Evolutionary conservation across 2,797 vertebrate species (phyloP), one percentile per base, ranked within the genome.

Genomic region (Poecilia picta): DNA sequence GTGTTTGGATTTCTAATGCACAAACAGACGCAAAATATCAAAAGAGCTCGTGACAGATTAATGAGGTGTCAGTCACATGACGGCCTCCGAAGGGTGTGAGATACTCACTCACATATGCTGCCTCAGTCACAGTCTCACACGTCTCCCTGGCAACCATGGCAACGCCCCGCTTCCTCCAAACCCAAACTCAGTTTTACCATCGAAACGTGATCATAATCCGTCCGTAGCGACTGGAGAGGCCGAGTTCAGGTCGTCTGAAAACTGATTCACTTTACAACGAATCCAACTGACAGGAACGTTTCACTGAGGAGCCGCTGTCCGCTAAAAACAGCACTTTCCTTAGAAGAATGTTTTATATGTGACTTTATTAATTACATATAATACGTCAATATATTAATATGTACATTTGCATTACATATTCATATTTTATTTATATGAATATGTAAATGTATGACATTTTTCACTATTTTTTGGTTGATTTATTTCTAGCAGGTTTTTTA

Each of bases 81-180:
- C n/a, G 18, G 78, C 84, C 72, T 87, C 31, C 74, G 80, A 84
- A 85, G 83, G 43, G 16, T 47, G 80, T 59, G 82, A 91, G 87
- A 86, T 87, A 78, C 74, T 82, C 79, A 31, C 84, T 77, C 73
- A 66, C 86, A 80, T 84, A 79, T 87, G 87, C 82, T 57, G 73
- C 87, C 82, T 80, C 59, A 71, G 78, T 62, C 76, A 85, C 85
- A 86, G 89, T 87, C 92, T 93, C 74, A 8, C 84, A 64, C 84
- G 72, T 53, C 72, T 75, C 78, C 59, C 13, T 15, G 68, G 76
- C 82, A 74, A 72, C 78, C 66, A 83, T 86, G 80, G 86, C 77
- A 81, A 86, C 78, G 31, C n/a, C 31, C 51, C 62, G 8, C 84
- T 83, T 51, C 73, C 74, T 11, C 74, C 23, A 77, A n/a, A 0